These are phyloP conservation scores for Varanus komodoensis DNA, from an alignment of 2,113 vertebrate genomes.

Conservation along the genomic window DNA sequence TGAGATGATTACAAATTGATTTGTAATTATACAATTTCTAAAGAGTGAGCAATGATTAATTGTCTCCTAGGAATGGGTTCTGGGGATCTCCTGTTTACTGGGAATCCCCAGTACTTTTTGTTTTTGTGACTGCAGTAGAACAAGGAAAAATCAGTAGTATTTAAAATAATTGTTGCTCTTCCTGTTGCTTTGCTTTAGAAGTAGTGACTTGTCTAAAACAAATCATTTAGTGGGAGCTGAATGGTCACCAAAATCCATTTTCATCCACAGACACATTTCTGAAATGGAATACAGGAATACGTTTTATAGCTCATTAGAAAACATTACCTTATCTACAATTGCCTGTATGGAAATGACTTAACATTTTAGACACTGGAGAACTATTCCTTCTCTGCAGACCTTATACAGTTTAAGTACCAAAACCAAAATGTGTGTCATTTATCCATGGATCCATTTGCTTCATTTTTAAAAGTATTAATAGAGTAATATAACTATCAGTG, in stretches of 20 bases:
- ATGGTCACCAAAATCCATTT: conserved; percentile 19
- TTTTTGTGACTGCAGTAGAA: conserved; percentile 1
- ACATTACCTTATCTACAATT: conserved; percentile 31
- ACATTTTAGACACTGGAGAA: not conserved
- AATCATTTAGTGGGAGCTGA: not conserved
- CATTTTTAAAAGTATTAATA: conserved; percentile 24
- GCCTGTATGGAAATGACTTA: not conserved
- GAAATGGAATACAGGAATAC: conserved; percentile 32
- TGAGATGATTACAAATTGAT: conserved; percentile 40
- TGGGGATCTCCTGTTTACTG: not conserved
- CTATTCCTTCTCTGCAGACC: not conserved
- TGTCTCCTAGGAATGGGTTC: not conserved
- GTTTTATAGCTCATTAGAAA: conserved; percentile 29
- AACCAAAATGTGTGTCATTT: not conserved
- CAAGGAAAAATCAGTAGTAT: not conserved
- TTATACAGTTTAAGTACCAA: conserved; percentile 2
- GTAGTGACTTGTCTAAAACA: conserved; percentile 24
- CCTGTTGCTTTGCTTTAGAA: not conserved
- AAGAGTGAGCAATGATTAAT: conserved; percentile 42
- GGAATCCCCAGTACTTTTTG: conserved; percentile 6
- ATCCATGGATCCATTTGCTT: not conserved
- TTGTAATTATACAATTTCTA: conserved; percentile 33
- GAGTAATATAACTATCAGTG: conserved; percentile 10
- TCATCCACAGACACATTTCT: not conserved
- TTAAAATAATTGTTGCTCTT: conserved; percentile 9